Conservation (phyloP, 2,888 invertebrate genomes). For the Trissolcus brochymenae region DNA sequence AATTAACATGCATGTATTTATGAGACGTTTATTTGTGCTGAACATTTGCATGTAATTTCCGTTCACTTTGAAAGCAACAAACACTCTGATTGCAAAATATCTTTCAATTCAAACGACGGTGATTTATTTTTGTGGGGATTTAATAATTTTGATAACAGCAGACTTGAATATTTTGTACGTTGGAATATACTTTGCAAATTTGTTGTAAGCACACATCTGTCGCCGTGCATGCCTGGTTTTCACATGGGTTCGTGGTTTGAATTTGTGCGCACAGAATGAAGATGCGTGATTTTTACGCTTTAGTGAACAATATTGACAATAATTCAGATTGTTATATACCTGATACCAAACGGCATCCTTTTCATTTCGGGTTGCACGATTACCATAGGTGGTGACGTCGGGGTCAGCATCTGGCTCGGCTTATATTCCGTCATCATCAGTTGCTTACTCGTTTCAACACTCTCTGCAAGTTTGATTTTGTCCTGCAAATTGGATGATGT, state of each 20-base stretch:
- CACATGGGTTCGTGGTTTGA: no score
- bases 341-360: slow-evolving; percentile 50
- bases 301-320: no score
- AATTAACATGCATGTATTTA: no score
- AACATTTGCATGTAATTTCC: no score
- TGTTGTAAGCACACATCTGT: no score
- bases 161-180: no score
- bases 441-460: slow-evolving; percentile 29
- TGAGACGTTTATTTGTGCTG: no score
- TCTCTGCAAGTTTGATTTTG: slow-evolving; percentile 18
- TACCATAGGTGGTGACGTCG: slow-evolving; percentile 25
- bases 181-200: no score
- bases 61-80: no score
- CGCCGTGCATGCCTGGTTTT: no score
- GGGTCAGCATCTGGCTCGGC: slow-evolving; percentile 29
- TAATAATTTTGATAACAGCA: no score
- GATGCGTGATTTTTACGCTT: background rate
- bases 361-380: slow-evolving; percentile 48
- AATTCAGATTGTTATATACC: slow-evolving; percentile 14
- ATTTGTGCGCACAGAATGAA: no score
- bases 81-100: background rate
- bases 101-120: background rate
- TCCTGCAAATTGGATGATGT: slow-evolving; percentile 15
- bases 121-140: background rate
- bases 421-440: slow-evolving; percentile 27